A percentile compares a stretch with the other conserved stretches of the same genome.
phyloP scores from a whole-genome alignment of 1,140 invertebrate species.

The Helicoverpa armigera region DNA sequence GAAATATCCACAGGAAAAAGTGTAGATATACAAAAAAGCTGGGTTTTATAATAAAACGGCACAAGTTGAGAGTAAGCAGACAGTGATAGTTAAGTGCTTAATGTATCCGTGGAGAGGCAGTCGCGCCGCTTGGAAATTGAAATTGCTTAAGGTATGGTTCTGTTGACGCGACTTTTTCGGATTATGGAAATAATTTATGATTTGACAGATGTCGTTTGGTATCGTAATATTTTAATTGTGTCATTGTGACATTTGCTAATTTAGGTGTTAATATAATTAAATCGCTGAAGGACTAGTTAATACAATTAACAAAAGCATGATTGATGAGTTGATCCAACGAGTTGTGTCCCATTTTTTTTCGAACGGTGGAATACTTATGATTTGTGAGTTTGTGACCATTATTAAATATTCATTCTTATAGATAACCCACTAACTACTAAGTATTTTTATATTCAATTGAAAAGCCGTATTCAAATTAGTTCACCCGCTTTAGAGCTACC shows the following conservation, averaged over 20 bases:
- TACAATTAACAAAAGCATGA: no score
- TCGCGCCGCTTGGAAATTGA: constrained; percentile 79
- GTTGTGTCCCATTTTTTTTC: no score
- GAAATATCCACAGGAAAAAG: not conserved
- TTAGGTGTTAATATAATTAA: no score
- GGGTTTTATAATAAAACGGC: constrained; percentile 72
- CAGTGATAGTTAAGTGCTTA: constrained; percentile 85
- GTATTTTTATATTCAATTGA: no score
- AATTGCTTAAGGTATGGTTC: constrained; percentile 74
- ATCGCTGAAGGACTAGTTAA: no score
- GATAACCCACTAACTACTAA: no score
- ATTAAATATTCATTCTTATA: no score
- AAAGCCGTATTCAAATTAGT: no score
- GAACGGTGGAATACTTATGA: no score
- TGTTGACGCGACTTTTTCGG: constrained; percentile 45
- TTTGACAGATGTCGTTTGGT: not conserved
- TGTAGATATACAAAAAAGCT: not conserved
- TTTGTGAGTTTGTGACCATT: no score
- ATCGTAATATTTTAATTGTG: not conserved
- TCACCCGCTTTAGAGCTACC: no score
- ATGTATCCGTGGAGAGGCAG: constrained; percentile 80
- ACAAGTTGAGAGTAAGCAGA: constrained; percentile 79
- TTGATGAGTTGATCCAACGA: no score
- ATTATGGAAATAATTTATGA: not conserved
- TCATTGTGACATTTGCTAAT: not conserved